Conservation (phyloP, 2,888 invertebrate genomes). For the Hyppa rectilinea region DNA sequence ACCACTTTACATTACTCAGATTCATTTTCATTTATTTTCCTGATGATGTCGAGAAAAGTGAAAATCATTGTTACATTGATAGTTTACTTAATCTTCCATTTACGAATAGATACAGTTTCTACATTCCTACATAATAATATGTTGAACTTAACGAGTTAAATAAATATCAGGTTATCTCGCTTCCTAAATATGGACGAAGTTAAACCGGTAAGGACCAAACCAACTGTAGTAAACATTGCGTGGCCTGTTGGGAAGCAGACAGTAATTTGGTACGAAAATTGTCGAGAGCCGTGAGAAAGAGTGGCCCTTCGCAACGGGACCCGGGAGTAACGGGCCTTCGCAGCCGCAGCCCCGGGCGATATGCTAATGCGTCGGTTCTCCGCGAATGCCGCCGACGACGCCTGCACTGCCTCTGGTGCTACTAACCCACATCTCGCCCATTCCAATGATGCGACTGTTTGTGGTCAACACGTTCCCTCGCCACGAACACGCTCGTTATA, state of each 20-base stretch:
- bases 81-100: constrained; percentile 1
- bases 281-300: constrained; percentile 81
- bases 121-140: constrained; percentile 8
- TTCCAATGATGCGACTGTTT: constrained; percentile 85
- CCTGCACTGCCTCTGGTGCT: constrained; percentile 79
- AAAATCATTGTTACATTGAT: constrained; percentile 9
- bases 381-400: constrained; percentile 73
- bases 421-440: constrained; percentile 88
- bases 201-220: constrained; percentile 39
- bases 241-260: constrained; percentile 42
- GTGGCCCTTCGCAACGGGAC: constrained; percentile 82
- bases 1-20: constrained; percentile 44
- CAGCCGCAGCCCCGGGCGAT: constrained; percentile 80
- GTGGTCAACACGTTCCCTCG: constrained; percentile 83
- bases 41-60: constrained; percentile 4
- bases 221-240: constrained; percentile 40
- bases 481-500: constrained; percentile 86
- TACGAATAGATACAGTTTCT: neutral
- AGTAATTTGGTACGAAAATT: constrained; percentile 69
- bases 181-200: constrained; percentile 30
- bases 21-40: constrained; percentile 28
- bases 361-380: constrained; percentile 85
- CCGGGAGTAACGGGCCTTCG: constrained; percentile 83
- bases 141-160: constrained; percentile 13
- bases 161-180: constrained; percentile 17